Base-by-base conservation (phyloP, 2,888 invertebrate genomes). In the Ferdinandea cuprea region DNA sequence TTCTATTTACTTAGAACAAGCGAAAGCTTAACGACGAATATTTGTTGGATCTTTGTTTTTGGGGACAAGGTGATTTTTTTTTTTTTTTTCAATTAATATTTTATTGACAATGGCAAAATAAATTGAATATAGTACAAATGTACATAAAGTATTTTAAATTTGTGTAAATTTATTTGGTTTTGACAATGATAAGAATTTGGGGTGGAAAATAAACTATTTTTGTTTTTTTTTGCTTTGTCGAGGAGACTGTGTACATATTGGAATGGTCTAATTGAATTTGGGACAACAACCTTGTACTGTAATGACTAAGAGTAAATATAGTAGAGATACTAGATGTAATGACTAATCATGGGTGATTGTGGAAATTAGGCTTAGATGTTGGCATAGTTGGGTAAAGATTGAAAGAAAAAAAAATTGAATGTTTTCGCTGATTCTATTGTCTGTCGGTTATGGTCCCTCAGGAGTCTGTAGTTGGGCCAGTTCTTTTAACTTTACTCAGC, bases 1-100 rank as follows among this genome's bases (percentile, higher is more conserved):
- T 66, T 48, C 3, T 58, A 66, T 72, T 56, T 74, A 58, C 58
- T 58, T 58, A 65, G 48, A 65, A 65, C 54, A 63, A 72, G 44
- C 61, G 44, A 66, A 54, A 52, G 66, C 37, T 71, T 71, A 13
- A 50, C 9, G 21, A 50, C 9, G 21, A 8, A 44, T 50, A 50
- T 30, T 52, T n/a, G 19, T 30, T n/a, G 35, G 9, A 3, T 9
- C 3, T 32, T 54, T 46, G 28, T 19, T 73, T 73, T 73, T 63
- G 5, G 52, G 37, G n/a, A 30, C 68, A 76, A 68, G 68, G 59
- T 68, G 59, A 59, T 54, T 19, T 54, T 21, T 15, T 30, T 17
- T 21, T 13, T 21, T 58, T 37, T 69, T 25, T 44, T 54, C 15
- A 52, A 69, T 37, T 50, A 28, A 19, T 48, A 28, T 58, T 56